Percentiles rank a stretch among this genome's conserved stretches.
Evolutionary conservation across 2,113 vertebrate genomes (phyloP).

Genomic region (Hippolais icterina): DNA sequence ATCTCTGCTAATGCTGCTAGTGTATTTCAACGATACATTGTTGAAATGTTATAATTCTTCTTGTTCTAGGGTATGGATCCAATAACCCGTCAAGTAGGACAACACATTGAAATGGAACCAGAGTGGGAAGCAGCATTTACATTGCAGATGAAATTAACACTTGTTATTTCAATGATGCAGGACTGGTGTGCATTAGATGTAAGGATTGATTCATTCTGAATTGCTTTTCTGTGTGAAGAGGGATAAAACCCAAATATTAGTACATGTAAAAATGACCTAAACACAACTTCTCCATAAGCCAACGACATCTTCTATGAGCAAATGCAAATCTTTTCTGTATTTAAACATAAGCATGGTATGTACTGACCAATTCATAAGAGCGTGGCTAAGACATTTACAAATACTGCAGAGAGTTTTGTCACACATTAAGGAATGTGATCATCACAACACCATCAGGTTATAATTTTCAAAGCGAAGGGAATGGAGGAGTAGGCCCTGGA

Average conservation of each 20-base stretch:
- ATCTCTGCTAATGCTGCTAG: not conserved
- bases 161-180: constrained; percentile 97
- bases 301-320: not conserved
- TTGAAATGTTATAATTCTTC: not conserved
- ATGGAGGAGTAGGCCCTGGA: not conserved
- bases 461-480: not conserved
- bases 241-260: not conserved
- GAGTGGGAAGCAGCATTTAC: constrained; percentile 99
- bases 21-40: not conserved
- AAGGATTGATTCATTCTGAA: constrained; percentile 52
- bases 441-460: not conserved
- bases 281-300: not conserved
- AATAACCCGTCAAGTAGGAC: constrained; percentile 93
- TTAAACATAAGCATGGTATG: not conserved
- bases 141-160: constrained; percentile 95
- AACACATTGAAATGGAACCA: constrained; percentile 99
- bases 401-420: not conserved
- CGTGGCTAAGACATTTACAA: not conserved
- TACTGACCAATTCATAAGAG: not conserved
- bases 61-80: constrained; percentile 93
- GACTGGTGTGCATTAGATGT: constrained; percentile 96
- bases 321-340: not conserved
- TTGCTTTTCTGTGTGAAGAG: not conserved
- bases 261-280: not conserved
- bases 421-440: not conserved